Conservation (phyloP, 2,113 vertebrate species). For the Centropristis striata region DNA sequence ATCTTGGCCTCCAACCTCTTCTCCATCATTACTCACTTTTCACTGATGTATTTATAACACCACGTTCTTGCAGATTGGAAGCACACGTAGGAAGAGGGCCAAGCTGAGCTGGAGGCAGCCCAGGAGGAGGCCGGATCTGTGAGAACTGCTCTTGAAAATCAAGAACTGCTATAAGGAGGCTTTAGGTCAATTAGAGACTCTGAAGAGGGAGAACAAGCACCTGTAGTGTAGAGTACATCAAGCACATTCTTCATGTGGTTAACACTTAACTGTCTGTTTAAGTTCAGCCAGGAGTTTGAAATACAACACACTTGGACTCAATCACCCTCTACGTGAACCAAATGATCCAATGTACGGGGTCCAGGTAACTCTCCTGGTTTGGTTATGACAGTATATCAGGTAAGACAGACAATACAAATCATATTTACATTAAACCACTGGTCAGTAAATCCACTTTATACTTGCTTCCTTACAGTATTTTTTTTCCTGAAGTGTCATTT, state of each 20-base stretch:
- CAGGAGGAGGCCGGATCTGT: constrained; percentile 30
- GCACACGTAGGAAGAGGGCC: constrained; percentile 33
- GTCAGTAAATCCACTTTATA: background rate
- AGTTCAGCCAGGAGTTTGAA: background rate
- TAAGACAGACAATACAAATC: no score
- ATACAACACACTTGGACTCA: background rate
- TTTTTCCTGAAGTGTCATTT: background rate
- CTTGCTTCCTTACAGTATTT: background rate
- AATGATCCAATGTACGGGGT: no score
- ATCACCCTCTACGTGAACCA: no score
- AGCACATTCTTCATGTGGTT: background rate
- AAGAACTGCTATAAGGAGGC: constrained; percentile 31
- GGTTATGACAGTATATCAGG: no score
- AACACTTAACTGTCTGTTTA: background rate
- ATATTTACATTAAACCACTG: no score
- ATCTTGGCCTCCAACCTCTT: constrained; percentile 18
- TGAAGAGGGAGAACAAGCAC: constrained; percentile 25
- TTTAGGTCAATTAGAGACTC: constrained; percentile 36
- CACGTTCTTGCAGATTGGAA: constrained; percentile 37
- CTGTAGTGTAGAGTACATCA: background rate
- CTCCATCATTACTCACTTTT: constrained; percentile 40
- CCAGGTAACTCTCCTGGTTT: no score
- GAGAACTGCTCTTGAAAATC: constrained; percentile 27
- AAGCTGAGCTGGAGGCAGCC: constrained; percentile 47
- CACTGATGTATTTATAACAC: constrained; percentile 56